These are phyloP conservation scores for Triops longicaudatus DNA, from an alignment of 1,140 invertebrate genomes.

Conservation along the genomic window DNA sequence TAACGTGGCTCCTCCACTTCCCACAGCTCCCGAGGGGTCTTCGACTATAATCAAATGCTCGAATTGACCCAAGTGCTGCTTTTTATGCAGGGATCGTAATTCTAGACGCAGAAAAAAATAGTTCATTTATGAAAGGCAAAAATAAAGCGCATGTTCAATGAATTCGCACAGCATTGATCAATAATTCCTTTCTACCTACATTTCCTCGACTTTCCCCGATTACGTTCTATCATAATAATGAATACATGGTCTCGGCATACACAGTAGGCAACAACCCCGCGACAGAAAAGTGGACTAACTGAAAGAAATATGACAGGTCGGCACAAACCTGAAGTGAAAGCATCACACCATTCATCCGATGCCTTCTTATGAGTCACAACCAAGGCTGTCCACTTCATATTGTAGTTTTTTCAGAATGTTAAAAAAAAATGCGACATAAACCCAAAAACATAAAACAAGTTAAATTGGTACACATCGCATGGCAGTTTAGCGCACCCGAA, in stretches of 20 bases:
- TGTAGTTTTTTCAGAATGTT: neutral
- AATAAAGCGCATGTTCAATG: too few species aligned
- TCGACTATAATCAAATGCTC: neutral
- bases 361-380: neutral
- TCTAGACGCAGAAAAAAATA: neutral
- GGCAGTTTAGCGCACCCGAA: neutral
- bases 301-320: neutral
- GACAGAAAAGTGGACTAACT: neutral
- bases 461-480: neutral
- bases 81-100: neutral
- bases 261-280: neutral
- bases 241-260: neutral
- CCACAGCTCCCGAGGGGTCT: constrained; percentile 35
- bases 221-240: too few species aligned
- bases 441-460: neutral
- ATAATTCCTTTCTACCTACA: too few species aligned
- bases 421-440: neutral
- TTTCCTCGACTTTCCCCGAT: too few species aligned
- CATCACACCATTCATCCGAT: neutral
- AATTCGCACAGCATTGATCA: too few species aligned
- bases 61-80: neutral
- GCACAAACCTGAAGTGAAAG: neutral
- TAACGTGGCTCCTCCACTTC: constrained; percentile 47
- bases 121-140: neutral
- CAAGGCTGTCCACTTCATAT: neutral